A percentile compares a stretch with the other conserved stretches of the same genome.
These are phyloP conservation scores for Rana temporaria DNA, from an alignment of 2,113 vertebrate genomes.

Conservation along the genomic window DNA sequence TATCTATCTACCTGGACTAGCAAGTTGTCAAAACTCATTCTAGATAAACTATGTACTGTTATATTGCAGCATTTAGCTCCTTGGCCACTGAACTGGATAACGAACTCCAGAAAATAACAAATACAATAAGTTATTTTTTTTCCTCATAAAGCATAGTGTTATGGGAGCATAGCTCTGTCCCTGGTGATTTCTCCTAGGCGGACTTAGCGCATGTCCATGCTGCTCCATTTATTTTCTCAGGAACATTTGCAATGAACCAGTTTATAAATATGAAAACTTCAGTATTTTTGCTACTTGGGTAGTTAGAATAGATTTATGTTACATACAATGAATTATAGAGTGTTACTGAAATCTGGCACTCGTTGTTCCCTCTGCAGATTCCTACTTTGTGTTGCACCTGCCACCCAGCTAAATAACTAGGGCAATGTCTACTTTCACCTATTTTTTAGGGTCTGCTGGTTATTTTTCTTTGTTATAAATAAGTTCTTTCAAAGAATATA, in stretches of 20 bases:
- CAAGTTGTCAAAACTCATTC: background rate
- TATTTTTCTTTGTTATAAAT: background rate
- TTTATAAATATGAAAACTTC: conserved; percentile 47
- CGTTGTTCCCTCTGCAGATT: conserved; percentile 44
- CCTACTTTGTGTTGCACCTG: conserved; percentile 8
- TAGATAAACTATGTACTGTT: background rate
- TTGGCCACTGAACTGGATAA: conserved; percentile 28
- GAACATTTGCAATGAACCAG: conserved; percentile 11
- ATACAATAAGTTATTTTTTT: conserved; percentile 21
- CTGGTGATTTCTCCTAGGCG: conserved; percentile 6
- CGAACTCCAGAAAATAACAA: background rate
- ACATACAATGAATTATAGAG: conserved; percentile 38
- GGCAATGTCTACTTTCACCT: background rate
- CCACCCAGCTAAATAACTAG: conserved; percentile 8
- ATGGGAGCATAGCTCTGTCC: background rate
- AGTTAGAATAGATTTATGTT: conserved; percentile 47
- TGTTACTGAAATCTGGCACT: conserved; percentile 40
- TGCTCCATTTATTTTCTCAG: conserved; percentile 40
- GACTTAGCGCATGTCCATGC: background rate
- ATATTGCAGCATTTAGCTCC: background rate
- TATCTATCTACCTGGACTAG: background rate
- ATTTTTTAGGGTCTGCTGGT: background rate
- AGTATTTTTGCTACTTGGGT: conserved; percentile 6
- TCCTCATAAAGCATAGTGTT: background rate
- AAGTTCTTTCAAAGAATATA: conserved; percentile 7